Base-by-base conservation (phyloP, 2,888 invertebrate genomes). In the Melanophora roralis region DNA sequence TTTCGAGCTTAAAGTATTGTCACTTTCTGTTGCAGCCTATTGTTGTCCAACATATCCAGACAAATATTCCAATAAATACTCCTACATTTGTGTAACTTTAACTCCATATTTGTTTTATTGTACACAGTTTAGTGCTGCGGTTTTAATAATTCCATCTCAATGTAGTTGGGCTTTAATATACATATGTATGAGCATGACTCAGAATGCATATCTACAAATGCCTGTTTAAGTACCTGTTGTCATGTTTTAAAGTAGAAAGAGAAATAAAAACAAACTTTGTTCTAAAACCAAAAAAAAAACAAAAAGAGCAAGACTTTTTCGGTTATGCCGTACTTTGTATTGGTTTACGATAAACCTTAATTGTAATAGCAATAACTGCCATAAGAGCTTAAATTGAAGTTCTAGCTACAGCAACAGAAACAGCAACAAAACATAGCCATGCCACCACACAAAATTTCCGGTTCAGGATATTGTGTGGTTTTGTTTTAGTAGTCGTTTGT, bases 401-500 rank as follows among this genome's bases (percentile, higher is more conserved):
- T 78, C 68, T 69, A 59, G 51, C 51, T 23, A 64, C 19, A 36
- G 36, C 19, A 55, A 19, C n/a, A 57, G 21, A 21, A 62, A 60
- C 86, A 86, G 55, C 67, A 71, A 45, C 45, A 79, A 72, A 73
- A 53, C 62, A 45, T 82, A 81, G 81, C 74, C 84, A 82, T 81
- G 80, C 75, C 83, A 83, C 83, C 84, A 84, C 86, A 84, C 86
- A 87, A 86, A 86, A 87, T 87, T 86, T 86, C 86, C 86, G 87
- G 85, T 85, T 87, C 84, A 87, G 84, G 86, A 87, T 87, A 86
- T 86, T 86, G 86, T 87, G 87, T 85, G 86, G 86, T 87, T 84
- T 67, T 71, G 59, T 75, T 69, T 69, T 74, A 64, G 45, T 59
- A 55, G 45, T 57, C 55, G 55, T 40, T 71, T 38, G 32, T 32